Conservation (phyloP, 2,888 invertebrate genomes). For the Yponomeuta evonymella region DNA sequence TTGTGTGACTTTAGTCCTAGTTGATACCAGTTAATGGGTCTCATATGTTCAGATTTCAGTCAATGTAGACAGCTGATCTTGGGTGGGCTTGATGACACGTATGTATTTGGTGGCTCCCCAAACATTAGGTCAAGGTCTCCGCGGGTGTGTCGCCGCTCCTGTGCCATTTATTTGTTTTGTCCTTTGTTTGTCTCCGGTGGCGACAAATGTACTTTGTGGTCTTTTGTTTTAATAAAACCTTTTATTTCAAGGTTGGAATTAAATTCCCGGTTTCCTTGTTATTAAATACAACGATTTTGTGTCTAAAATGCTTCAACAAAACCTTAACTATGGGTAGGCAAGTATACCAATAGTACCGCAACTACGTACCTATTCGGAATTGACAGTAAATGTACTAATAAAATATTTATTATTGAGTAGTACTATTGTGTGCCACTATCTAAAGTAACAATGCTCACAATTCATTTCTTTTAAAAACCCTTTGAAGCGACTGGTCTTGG, state of each 20-base stretch:
- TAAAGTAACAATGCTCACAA: neutral
- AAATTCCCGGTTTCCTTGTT: neutral
- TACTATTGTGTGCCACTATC: neutral
- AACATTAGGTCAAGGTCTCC: conserved; percentile 52
- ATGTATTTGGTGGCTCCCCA: neutral
- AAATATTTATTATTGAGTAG: neutral
- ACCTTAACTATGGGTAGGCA: too few species aligned
- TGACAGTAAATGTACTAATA: too few species aligned
- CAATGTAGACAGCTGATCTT: neutral
- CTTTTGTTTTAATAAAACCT: neutral
- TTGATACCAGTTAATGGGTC: neutral
- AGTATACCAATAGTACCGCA: too few species aligned
- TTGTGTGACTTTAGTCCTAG: neutral
- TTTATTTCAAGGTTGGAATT: neutral
- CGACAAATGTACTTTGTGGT: neutral
- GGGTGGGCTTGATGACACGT: neutral
- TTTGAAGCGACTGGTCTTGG: conserved; percentile 4
- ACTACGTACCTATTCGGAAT: too few species aligned
- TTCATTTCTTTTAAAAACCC: conserved; percentile 1
- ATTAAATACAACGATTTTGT: neutral
- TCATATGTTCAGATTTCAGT: neutral
- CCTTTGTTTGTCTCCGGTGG: neutral
- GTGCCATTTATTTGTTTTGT: neutral
- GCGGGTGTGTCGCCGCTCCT: conserved; percentile 49
- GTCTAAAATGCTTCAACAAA: neutral